phyloP scores from a whole-genome alignment of 2,797 vertebrate genomes.

The Microctenopoma steveboyesi region DNA sequence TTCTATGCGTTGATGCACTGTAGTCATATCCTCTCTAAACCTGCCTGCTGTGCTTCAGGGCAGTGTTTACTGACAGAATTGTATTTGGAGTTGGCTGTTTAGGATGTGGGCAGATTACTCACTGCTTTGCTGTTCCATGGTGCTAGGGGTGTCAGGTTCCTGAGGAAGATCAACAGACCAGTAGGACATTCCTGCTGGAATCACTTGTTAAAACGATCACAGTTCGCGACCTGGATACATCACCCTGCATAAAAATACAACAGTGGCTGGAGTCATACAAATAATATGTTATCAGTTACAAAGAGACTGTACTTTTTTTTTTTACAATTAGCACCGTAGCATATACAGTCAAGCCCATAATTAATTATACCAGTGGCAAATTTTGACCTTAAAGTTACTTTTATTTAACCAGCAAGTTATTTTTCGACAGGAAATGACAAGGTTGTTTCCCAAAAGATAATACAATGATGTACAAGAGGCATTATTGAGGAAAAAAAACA shows the following conservation, averaged over 20 bases:
- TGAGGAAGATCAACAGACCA: constrained; percentile 89
- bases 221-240: constrained; percentile 6
- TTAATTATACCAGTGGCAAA: no score
- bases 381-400: no score
- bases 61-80: background rate
- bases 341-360: no score
- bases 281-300: background rate
- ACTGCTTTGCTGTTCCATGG: constrained; percentile 85
- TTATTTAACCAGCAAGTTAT: no score
- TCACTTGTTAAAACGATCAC: constrained; percentile 12
- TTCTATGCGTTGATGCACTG: background rate
- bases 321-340: no score
- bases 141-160: constrained; percentile 68
- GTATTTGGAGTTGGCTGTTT: background rate
- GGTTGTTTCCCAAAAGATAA: no score
- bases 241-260: constrained; percentile 37
- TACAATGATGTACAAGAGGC: no score
- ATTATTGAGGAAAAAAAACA: no score
- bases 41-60: background rate
- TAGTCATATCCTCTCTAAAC: background rate
- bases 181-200: constrained; percentile 86
- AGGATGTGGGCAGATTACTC: constrained; percentile 53
- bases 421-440: no score
- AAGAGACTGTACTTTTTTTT: no score
- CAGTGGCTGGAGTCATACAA: background rate